Evolutionary conservation across 2,113 vertebrate species (phyloP), one percentile per base, ranked within the genome.

Genomic region (Aythya baeri): DNA sequence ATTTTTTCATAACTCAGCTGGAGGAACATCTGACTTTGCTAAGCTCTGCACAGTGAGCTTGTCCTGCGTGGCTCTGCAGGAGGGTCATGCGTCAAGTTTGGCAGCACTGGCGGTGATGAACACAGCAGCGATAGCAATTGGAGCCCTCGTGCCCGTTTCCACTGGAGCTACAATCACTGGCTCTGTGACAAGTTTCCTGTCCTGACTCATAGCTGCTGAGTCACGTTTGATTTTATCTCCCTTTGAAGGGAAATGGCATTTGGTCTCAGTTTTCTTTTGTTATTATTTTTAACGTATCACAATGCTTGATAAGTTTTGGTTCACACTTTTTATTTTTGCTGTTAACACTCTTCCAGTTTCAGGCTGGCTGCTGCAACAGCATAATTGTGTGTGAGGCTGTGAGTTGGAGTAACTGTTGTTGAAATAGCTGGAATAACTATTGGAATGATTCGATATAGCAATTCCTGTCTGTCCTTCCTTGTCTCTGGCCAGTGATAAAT

Each of bases 141-240:
- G 41, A 46, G 70, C 76, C 76, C 74, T 55, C 0, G 2, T 89
- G 89, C 73, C 72, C 15, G 0, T 49, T 90, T 86, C 91, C 72
- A 68, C 52, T 32, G 74, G 34, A 89, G 86, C 68, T 76, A 76
- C 93, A 89, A 34, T 79, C 63, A 0, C 83, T 96, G 95, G 81
- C 89, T 92, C 71, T 0, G 4, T 31, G 88, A 83, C 83, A 93
- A 82, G 68, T 80, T 96, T 93, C 91, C 86, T 83, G 70, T 43
- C 94, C 92, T 97, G 96, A 97, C 92, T 96, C 96, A 95, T 1
- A 43, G 62, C 2, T 89, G 95, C 95, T 97, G 96, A 97, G 83
- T 96, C 65, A 97, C 54, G 88, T 94, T 94, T 67, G 79, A 79
- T 93, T 92, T 94, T 83, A 74, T 94, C 84, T 38, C 46, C 55